A percentile compares a stretch with the other conserved stretches of the same genome.
Evolutionary conservation across 2,797 vertebrate species (phyloP).

Genomic region (Gallirallus australis): DNA sequence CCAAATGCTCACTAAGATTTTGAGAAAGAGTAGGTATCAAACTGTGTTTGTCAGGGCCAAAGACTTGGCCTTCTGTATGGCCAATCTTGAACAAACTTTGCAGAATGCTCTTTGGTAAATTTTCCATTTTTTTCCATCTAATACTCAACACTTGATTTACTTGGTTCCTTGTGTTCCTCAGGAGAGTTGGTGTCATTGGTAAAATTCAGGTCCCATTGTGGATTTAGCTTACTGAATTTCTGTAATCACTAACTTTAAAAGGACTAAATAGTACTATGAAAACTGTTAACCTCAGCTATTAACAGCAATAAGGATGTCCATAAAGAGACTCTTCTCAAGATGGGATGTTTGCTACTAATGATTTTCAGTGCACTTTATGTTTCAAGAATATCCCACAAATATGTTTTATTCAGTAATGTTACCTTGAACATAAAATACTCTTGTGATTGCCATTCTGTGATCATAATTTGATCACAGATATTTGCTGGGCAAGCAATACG

Average conservation of each 20-base stretch:
- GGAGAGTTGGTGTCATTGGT: fast-evolving
- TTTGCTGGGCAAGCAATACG: no score
- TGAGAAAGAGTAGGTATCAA: not conserved
- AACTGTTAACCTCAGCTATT: not conserved
- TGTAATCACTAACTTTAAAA: not conserved
- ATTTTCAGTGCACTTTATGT: not conserved
- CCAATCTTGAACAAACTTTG: not conserved
- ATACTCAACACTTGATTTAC: not conserved
- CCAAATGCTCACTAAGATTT: not conserved
- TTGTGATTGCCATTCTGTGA: not conserved
- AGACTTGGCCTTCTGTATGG: fast-evolving
- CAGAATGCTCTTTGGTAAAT: not conserved
- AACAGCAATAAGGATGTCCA: not conserved
- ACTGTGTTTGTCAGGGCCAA: not conserved
- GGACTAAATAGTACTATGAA: not conserved
- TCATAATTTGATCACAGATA: not conserved
- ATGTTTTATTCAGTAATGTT: not conserved
- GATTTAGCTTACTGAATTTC: not conserved
- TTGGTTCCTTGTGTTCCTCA: not conserved
- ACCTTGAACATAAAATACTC: not conserved
- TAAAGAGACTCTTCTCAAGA: not conserved
- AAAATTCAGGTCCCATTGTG: not conserved
- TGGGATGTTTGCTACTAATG: not conserved
- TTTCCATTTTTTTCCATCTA: not conserved
- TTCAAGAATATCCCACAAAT: not conserved